Conservation (phyloP, 2,797 vertebrate genomes). For the Melanogrammus aeglefinus region DNA sequence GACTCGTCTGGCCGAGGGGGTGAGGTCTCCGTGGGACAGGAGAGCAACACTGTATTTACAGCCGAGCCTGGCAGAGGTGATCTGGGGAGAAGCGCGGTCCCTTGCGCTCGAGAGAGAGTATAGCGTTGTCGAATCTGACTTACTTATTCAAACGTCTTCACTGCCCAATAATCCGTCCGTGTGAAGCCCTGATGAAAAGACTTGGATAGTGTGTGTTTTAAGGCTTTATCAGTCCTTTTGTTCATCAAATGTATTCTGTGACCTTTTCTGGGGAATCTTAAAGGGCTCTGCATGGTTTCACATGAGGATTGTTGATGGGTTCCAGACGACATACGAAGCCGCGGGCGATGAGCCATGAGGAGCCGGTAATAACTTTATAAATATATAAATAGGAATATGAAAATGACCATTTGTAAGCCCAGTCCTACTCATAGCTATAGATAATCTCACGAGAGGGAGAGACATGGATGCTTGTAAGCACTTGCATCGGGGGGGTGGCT, state of each 20-base stretch:
- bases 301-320: conserved; percentile 54
- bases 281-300: conserved; percentile 76
- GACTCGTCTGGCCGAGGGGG: too few species aligned
- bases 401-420: conserved; percentile 72
- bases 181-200: conserved; percentile 46
- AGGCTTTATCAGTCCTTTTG: conserved; percentile 40
- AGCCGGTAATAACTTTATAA: conserved; percentile 78
- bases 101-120: not conserved
- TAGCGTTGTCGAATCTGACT: conserved; percentile 45
- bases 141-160: conserved; percentile 53
- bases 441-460: conserved; percentile 63
- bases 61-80: conserved; percentile 50
- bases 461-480: conserved; percentile 68
- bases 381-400: conserved; percentile 75
- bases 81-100: conserved; percentile 7
- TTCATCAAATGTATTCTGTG: conserved; percentile 57
- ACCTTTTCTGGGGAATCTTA: conserved; percentile 69
- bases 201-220: conserved; percentile 46
- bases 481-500: conserved; percentile 65
- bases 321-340: conserved; percentile 54
- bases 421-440: conserved; percentile 74
- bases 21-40: conserved; percentile 34
- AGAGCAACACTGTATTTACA: conserved; percentile 63
- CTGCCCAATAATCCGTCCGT: conserved; percentile 44
- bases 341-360: conserved; percentile 59